Evolutionary conservation across 64 coral and sea anemone genomes (phyloP), one percentile per base, ranked within the genome.

Genomic region (Actinia tenebrosa): DNA sequence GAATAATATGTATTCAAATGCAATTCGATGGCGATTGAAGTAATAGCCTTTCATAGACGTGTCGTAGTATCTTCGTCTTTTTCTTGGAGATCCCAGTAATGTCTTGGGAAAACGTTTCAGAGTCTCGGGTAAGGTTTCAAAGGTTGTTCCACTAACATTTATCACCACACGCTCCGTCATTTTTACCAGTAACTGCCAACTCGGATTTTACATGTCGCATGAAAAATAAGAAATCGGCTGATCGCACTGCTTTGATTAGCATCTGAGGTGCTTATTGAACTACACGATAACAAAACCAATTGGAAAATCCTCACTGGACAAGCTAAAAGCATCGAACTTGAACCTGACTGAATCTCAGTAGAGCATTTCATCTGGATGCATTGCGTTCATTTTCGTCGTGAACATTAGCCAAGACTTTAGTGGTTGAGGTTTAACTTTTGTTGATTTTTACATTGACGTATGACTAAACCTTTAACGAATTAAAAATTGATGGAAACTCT

Each of bases 101-200:
- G 96, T 92, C 27, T 95, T 85, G 17, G 96, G 96, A 30, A 95
- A 99, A 26, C 93, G 96, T 18, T 78, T 88, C 18, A 99, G 78
- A 3, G 93, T 95, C 42, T 88, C 64, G 64, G 89, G 92, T 44
- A 91, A 59, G 25, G 93, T 95, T 84, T 99, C 93, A 89, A 92
- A 99, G 10, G 93, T 93, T 69, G 88, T 92, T 55, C 96, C 96
- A 88, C 96, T 95, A 16, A 99, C 93, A 61, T 99, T 99, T n/a
- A 99, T 95, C 22, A 89, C 78, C 42, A 99, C 85, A 23, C 96
- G 84, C 5, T 99, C 96, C 17, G 89, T 83, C 94, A 96, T 96
- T 91, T 66, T 66, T 78, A 79, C 79, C n/a, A 43, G 27, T 44
- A n/a, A 23, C 7, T n/a, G 19, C 64, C 22, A 20, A 18, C n/a